Conservation (phyloP, 2,888 invertebrate species). For the Acleris literana region DNA sequence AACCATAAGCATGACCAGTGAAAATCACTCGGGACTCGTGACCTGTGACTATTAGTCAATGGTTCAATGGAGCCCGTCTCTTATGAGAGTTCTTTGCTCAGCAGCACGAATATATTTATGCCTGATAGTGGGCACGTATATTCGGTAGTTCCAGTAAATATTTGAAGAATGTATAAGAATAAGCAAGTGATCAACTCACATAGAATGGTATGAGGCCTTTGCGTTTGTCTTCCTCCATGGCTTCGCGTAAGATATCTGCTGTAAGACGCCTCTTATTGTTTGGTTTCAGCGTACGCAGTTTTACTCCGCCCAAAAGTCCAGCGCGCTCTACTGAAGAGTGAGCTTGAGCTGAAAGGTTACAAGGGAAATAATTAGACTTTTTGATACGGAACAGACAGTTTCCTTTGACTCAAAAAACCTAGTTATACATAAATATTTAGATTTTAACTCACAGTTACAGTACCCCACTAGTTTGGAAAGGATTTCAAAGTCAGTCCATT, state of each 20-base stretch:
- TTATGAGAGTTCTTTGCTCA: too few relatives aligned
- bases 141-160: too few relatives aligned
- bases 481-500: constrained; percentile 89
- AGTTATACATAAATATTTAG: too few relatives aligned
- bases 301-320: constrained; percentile 94
- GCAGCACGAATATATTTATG: too few relatives aligned
- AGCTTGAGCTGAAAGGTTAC: constrained; percentile 87
- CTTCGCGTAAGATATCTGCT: constrained; percentile 89
- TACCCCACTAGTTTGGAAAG: constrained; percentile 93
- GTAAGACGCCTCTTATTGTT: constrained; percentile 89
- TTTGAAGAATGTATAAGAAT: background rate
- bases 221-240: constrained; percentile 92
- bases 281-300: constrained; percentile 88
- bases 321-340: constrained; percentile 98
- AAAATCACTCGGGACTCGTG: too few relatives aligned
- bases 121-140: too few relatives aligned
- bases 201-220: constrained; percentile 98
- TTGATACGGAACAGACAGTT: background rate
- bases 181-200: constrained; percentile 82
- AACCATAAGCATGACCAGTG: too few relatives aligned
- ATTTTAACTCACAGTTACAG: constrained; percentile 87
- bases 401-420: background rate
- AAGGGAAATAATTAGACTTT: background rate
- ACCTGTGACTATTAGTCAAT: too few relatives aligned
- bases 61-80: too few relatives aligned